Evolutionary conservation across 2,888 invertebrate genomes (phyloP).

Genomic region (Drosophila hawaiiensis): DNA sequence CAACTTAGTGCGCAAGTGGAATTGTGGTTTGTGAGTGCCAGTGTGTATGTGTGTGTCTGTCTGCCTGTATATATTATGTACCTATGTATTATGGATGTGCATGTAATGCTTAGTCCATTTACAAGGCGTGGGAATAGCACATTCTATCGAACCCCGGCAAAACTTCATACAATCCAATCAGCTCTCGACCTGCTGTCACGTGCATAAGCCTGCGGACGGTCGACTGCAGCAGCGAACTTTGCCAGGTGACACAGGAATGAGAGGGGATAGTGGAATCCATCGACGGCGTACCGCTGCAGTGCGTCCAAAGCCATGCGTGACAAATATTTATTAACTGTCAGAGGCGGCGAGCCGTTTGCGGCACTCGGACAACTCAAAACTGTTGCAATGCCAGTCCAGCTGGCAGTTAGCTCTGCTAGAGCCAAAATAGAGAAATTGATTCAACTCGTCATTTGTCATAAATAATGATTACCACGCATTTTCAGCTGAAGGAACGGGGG

Average conservation of each 20-base stretch:
- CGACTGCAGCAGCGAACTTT: conserved; percentile 30
- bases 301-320: conserved; percentile 65
- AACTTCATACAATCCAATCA: conserved; percentile 10
- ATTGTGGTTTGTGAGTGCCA: conserved; percentile 34
- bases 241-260: conserved; percentile 45
- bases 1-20: conserved; percentile 44
- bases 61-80: conserved; percentile 12
- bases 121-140: conserved; percentile 64
- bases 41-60: conserved; percentile 8
- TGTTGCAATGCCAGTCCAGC: conserved; percentile 47
- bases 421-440: conserved; percentile 57
- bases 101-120: conserved; percentile 38
- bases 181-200: conserved; percentile 55
- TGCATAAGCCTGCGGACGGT: conserved; percentile 56
- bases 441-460: conserved; percentile 72
- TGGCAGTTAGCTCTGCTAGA: conserved; percentile 1
- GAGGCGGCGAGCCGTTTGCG: conserved; percentile 33
- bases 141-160: conserved; percentile 17
- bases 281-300: conserved; percentile 55
- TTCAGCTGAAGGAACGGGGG: conserved; percentile 32
- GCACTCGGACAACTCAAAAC: conserved; percentile 47
- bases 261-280: neutral
- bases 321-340: conserved; percentile 76
- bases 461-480: conserved; percentile 79
- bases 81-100: neutral